Conservation (phyloP, 1,140 invertebrate genomes). For the Diachasmimorpha longicaudata region DNA sequence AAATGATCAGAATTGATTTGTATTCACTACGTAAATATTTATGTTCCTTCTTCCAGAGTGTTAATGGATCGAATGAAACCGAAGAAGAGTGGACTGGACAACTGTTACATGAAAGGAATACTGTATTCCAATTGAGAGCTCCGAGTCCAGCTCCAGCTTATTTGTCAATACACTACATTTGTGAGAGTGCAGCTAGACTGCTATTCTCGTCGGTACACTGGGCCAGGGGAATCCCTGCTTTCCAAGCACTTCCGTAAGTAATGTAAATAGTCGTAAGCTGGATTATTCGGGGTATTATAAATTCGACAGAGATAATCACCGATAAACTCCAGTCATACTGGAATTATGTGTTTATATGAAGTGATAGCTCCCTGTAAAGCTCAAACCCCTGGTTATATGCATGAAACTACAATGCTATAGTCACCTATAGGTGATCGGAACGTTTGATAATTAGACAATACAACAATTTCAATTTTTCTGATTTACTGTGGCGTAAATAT, state of each 20-base stretch:
- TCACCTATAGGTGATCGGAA: no score
- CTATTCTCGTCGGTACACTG: slow-evolving; percentile 90
- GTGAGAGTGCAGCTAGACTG: slow-evolving; percentile 88
- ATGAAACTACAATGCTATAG: no score
- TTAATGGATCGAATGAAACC: slow-evolving; percentile 60
- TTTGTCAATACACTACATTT: slow-evolving; percentile 88
- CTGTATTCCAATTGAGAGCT: slow-evolving; percentile 80
- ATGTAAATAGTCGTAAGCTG: slow-evolving; percentile 9
- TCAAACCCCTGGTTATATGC: no score
- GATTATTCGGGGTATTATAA: slow-evolving; percentile 9
- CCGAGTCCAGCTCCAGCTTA: slow-evolving; percentile 82
- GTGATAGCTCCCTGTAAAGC: no score
- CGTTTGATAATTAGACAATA: no score
- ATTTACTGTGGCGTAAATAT: no score
- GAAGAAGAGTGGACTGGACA: slow-evolving; percentile 68
- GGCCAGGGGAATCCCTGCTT: slow-evolving; percentile 82
- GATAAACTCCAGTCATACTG: neutral
- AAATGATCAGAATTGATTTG: no score
- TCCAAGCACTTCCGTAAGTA: slow-evolving; percentile 77
- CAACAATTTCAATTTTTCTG: no score
- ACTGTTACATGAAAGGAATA: slow-evolving; percentile 72
- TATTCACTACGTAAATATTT: no score
- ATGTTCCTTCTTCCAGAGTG: slow-evolving; percentile 49
- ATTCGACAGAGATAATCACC: no score
- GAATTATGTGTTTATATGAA: no score